Evolutionary conservation across 2,113 vertebrate species (phyloP).

Genomic region (Pica pica): DNA sequence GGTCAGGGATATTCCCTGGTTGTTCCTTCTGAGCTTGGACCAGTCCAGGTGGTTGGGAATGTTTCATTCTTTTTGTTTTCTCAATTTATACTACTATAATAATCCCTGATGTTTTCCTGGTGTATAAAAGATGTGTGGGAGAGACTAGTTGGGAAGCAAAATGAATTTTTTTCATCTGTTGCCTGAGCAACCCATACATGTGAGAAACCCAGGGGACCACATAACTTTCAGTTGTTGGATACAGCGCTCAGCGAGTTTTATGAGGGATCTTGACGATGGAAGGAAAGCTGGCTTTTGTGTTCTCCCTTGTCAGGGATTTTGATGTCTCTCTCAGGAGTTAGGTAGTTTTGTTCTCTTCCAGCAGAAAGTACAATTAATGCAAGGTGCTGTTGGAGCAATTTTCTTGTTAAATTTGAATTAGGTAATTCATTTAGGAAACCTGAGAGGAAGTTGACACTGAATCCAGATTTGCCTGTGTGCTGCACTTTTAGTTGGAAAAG

Average conservation of each 20-base stretch:
- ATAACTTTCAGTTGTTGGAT: constrained; percentile 26
- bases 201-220: constrained; percentile 4
- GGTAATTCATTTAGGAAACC: background rate
- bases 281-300: background rate
- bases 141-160: constrained; percentile 3
- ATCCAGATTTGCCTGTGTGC: background rate
- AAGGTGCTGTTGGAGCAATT: constrained; percentile 3
- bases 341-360: background rate
- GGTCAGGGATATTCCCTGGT: background rate
- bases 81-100: background rate
- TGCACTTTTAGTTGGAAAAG: background rate
- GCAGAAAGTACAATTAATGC: background rate
- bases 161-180: background rate
- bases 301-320: background rate
- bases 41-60: background rate
- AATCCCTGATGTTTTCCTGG: background rate
- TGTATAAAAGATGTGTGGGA: background rate
- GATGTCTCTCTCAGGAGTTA: constrained; percentile 24
- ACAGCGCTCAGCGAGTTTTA: background rate
- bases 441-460: background rate
- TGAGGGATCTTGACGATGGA: background rate
- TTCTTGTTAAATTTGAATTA: background rate
- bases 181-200: constrained; percentile 20
- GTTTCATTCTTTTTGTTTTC: background rate
- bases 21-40: background rate